phyloP scores from a whole-genome alignment of 2,113 vertebrate species.

The Tetrao urogallus region DNA sequence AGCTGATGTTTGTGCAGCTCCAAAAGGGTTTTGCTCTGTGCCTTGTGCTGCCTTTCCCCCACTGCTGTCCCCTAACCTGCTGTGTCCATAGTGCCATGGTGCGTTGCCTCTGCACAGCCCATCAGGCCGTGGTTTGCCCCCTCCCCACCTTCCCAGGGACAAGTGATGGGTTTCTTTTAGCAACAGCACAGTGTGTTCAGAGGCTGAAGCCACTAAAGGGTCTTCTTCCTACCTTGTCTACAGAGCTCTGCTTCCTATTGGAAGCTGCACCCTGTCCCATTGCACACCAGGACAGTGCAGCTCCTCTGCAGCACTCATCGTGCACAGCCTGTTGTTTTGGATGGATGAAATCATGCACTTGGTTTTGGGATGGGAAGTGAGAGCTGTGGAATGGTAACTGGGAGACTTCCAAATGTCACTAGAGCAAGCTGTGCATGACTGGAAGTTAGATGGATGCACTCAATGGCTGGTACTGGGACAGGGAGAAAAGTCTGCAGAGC shows the following conservation, averaged over 20 bases:
- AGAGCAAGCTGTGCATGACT: neutral
- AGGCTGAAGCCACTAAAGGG: neutral
- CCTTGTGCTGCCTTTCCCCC: neutral
- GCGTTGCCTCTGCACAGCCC: neutral
- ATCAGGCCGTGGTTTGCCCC: neutral
- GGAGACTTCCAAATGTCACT: neutral
- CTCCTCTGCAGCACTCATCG: neutral
- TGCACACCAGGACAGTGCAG: accelerated
- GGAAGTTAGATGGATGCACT: neutral
- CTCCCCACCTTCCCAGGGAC: neutral
- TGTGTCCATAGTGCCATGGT: neutral
- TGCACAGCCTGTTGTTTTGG: too few relatives aligned
- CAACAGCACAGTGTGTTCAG: neutral
- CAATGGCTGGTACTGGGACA: neutral
- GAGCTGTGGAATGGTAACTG: neutral
- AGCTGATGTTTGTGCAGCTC: neutral
- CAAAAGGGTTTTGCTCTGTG: neutral
- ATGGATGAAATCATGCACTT: neutral
- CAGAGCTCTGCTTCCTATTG: neutral
- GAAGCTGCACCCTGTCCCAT: neutral
- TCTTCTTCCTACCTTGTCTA: neutral
- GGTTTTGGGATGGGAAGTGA: neutral
- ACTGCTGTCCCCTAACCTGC: neutral
- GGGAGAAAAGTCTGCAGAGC: neutral
- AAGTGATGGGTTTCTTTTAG: neutral